Base-by-base conservation (phyloP, 2,113 vertebrate genomes). In the Myiozetetes cayanensis region DNA sequence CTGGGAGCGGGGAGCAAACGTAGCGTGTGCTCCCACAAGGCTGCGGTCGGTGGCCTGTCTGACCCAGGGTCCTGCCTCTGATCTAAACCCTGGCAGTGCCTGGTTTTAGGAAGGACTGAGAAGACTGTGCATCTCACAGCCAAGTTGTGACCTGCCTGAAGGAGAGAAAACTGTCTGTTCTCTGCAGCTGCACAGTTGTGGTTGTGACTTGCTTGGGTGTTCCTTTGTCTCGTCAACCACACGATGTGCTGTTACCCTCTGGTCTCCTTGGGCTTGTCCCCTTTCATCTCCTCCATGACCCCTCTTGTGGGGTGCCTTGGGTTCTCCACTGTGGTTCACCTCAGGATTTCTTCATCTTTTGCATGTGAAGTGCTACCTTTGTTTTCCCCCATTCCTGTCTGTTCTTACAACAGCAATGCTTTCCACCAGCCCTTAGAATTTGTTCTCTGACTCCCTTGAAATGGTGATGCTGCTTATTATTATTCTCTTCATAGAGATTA, bases 41-140 rank as follows among this genome's bases (percentile, higher is more conserved):
- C 55, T 7, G 6, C 0, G 3, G 27, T n/a, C 0, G 1, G n/a
- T 12, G 27, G 47, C 49, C 10, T 5, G 9, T 72, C 21, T 49
- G n/a, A 46, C 28, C 8, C 41, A 18, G 52, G 6, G 8, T 65
- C 56, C 46, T 56, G 70, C 30, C 70, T 35, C 37, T n/a, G n/a
- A n/a, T n/a, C n/a, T n/a, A n/a, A n/a, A n/a, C n/a, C n/a, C n/a
- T 76, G 52, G 22, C 55, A 43, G 0, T 47, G 58, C n/a, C 35
- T 14, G 5, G 3, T 31, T 67, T 74, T 33, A 43, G 66, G 62
- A 61, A 65, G 49, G 58, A 15, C 37, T 39, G 46, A 81, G 68
- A 43, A 63, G 39, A 23, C 13, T 47, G 28, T 55, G 13, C 22
- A 18, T 10, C 5, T 8, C 23, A 28, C 11, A 43, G 31, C 33